A percentile compares a stretch with the other conserved stretches of the same genome.
These are phyloP conservation scores for Anser brachyrhynchus DNA, from an alignment of 2,113 vertebrate genomes.

Conservation along the genomic window DNA sequence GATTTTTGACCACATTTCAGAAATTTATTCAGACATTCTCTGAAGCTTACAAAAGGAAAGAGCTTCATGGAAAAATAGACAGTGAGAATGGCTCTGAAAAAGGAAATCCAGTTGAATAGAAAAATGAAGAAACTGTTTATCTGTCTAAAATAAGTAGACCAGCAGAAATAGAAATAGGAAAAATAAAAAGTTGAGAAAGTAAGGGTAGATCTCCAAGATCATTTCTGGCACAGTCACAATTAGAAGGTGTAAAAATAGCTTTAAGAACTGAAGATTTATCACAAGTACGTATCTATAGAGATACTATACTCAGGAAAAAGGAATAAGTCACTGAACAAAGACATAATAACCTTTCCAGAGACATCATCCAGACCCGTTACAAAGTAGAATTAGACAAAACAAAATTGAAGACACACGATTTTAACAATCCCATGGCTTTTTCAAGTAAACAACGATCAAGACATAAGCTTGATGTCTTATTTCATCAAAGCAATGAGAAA, in stretches of 20 bases:
- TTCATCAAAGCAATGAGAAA: background rate
- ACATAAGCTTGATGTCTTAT: background rate
- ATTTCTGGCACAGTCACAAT: background rate
- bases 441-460: background rate
- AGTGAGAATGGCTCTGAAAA: background rate
- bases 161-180: background rate
- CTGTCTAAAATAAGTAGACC: background rate
- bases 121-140: background rate
- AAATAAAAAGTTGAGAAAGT: rapidly evolving
- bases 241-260: background rate
- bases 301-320: background rate
- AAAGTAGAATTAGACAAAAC: background rate
- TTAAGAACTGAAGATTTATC: background rate
- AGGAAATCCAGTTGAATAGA: background rate
- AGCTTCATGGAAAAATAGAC: background rate
- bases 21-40: background rate
- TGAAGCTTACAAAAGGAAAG: background rate
- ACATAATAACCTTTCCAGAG: background rate
- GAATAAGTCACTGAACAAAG: background rate
- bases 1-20: background rate
- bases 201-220: background rate
- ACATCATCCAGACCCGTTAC: background rate
- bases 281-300: background rate
- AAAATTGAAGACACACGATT: background rate
- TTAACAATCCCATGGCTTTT: background rate